A percentile compares a stretch with the other conserved stretches of the same genome.
These are phyloP conservation scores for Pitta sordida DNA, from an alignment of 2,113 vertebrate genomes.

Conservation along the genomic window DNA sequence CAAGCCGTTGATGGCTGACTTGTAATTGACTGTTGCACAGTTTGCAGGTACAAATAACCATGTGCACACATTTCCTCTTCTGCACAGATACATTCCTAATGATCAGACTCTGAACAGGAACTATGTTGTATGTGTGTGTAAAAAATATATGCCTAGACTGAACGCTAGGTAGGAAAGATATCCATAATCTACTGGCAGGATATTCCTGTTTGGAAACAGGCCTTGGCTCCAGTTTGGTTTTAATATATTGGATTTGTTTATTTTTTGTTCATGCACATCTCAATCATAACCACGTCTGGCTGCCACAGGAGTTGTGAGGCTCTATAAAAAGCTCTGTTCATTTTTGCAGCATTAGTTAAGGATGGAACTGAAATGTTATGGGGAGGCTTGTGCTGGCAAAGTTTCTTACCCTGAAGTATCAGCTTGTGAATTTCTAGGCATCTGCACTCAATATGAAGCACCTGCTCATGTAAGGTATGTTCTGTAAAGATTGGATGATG, in stretches of 20 bases:
- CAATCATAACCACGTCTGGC: background rate
- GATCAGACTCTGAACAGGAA: background rate
- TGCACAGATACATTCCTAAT: background rate
- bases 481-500: slow-evolving; percentile 4
- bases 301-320: background rate
- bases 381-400: slow-evolving; percentile 9
- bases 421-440: background rate
- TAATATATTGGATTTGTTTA: background rate
- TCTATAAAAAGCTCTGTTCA: background rate
- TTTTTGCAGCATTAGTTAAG: background rate
- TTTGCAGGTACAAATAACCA: background rate
- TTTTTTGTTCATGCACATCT: background rate
- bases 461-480: slow-evolving; percentile 10
- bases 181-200: background rate
- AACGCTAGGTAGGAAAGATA: background rate
- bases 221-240: background rate
- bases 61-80: background rate
- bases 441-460: slow-evolving; percentile 24
- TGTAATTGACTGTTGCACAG: background rate
- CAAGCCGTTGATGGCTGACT: background rate
- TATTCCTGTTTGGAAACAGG: background rate
- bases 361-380: background rate
- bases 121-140: rapidly evolving
- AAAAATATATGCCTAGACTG: background rate
- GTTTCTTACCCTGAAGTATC: background rate